phyloP scores from a whole-genome alignment of 2,113 vertebrate species.

The Mobula hypostoma region DNA sequence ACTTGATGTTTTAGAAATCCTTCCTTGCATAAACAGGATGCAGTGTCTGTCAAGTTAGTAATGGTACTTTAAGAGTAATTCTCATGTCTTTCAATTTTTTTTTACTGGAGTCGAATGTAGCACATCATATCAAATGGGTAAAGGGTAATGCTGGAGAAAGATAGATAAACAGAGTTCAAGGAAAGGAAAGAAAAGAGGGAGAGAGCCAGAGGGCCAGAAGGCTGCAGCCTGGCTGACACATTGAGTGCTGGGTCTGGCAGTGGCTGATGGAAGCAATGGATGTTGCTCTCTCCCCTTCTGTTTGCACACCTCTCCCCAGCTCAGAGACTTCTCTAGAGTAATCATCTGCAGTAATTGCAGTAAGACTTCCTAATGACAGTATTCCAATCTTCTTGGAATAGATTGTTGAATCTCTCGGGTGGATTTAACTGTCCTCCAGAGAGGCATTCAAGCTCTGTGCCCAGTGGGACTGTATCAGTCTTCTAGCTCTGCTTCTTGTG shows the following conservation, averaged over 20 bases:
- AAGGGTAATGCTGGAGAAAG: not conserved
- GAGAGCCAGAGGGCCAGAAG: not conserved
- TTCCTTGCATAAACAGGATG: not conserved
- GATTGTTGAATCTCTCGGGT: not conserved
- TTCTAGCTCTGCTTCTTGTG: not conserved
- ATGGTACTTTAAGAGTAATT: not conserved
- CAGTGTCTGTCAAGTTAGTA: not conserved
- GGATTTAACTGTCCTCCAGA: not conserved
- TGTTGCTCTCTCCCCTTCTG: no score
- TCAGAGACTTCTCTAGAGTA: no score
- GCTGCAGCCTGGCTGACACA: not conserved
- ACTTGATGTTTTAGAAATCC: not conserved
- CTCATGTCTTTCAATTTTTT: not conserved
- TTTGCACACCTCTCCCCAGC: no score
- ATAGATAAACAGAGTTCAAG: not conserved
- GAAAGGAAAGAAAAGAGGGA: not conserved
- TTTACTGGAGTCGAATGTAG: not conserved
- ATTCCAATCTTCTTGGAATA: no score
- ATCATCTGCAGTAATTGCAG: no score
- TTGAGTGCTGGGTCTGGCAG: not conserved
- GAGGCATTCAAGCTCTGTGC: not conserved
- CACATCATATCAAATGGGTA: not conserved
- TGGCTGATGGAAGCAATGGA: not conserved
- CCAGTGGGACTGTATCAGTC: not conserved
- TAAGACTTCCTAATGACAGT: no score